Percentiles rank a stretch among this genome's conserved stretches.
phyloP scores from a whole-genome alignment of 2,113 vertebrate genomes.

The Xyliphius kryptos region DNA sequence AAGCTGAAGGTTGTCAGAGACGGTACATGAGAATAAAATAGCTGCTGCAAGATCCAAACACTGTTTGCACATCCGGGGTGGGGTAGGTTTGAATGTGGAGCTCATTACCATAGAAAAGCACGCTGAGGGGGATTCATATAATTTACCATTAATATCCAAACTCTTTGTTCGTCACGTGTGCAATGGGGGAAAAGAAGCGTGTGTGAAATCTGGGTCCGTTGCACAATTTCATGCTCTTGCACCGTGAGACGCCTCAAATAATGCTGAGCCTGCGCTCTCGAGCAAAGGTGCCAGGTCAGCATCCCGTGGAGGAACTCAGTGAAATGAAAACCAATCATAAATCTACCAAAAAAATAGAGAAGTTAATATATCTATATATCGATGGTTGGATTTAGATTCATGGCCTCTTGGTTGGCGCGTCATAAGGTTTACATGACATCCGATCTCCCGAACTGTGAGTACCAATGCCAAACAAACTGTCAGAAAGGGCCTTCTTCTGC shows the following conservation, averaged over 20 bases:
- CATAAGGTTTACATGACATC: constrained; percentile 31
- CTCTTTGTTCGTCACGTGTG: constrained; percentile 27
- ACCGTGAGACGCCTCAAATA: constrained; percentile 18
- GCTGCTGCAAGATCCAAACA: not conserved
- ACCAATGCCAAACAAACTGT: constrained; percentile 43
- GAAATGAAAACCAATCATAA: constrained; percentile 48
- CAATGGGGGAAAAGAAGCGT: constrained; percentile 7
- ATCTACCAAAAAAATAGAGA: constrained; percentile 37
- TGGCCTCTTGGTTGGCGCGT: constrained; percentile 35
- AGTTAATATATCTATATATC: constrained; percentile 27
- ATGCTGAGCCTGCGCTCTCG: constrained; percentile 19
- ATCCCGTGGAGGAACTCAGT: constrained; percentile 43
- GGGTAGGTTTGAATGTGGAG: constrained; percentile 22
- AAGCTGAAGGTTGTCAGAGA: too few species aligned
- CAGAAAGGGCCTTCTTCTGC: constrained; percentile 30
- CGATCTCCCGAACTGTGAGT: constrained; percentile 42
- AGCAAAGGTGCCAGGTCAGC: constrained; percentile 40
- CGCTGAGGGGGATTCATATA: constrained; percentile 22
- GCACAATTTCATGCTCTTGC: constrained; percentile 11
- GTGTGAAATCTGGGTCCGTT: constrained; percentile 33
- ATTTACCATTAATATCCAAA: constrained; percentile 36
- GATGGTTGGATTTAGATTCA: constrained; percentile 33
- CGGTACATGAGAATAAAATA: too few species aligned
- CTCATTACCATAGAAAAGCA: constrained; percentile 43
- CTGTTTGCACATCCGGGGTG: not conserved